phyloP scores from a whole-genome alignment of 92 coral and sea anemone species.

The Palythoa grandis region DNA sequence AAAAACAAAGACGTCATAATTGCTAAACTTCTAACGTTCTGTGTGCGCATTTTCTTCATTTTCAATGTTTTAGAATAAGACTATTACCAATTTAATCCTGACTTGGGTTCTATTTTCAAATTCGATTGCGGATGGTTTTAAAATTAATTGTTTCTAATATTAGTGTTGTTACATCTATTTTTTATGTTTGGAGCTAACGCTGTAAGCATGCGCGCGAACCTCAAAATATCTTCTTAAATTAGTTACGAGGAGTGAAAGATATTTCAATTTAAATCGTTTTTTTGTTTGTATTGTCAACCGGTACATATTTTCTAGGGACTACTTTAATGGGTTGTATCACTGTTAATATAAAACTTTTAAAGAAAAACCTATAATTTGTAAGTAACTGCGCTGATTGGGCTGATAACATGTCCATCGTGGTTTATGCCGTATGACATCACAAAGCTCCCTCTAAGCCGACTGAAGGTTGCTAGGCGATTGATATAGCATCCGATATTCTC shows the following conservation, averaged over 20 bases:
- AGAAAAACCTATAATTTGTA: no score
- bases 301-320: no score
- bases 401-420: no score
- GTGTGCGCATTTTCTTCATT: neutral
- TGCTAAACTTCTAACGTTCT: neutral
- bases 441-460: neutral
- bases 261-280: neutral
- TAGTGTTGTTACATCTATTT: no score
- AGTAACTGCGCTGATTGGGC: no score
- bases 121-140: no score
- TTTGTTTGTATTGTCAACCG: no score
- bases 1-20: conserved; percentile 24
- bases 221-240: neutral
- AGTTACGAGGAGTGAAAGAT: neutral
- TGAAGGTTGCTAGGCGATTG: neutral
- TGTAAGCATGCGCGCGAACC: neutral
- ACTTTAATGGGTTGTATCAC: no score
- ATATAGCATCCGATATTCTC: neutral
- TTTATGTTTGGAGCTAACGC: neutral
- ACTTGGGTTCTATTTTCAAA: neutral
- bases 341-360: no score
- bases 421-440: neutral
- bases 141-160: no score
- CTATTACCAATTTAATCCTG: no score
- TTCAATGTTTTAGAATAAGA: neutral